A percentile compares a stretch with the other conserved stretches of the same genome.
Evolutionary conservation across 2,888 invertebrate species (phyloP).

Genomic region (Andricus quercusramuli): DNA sequence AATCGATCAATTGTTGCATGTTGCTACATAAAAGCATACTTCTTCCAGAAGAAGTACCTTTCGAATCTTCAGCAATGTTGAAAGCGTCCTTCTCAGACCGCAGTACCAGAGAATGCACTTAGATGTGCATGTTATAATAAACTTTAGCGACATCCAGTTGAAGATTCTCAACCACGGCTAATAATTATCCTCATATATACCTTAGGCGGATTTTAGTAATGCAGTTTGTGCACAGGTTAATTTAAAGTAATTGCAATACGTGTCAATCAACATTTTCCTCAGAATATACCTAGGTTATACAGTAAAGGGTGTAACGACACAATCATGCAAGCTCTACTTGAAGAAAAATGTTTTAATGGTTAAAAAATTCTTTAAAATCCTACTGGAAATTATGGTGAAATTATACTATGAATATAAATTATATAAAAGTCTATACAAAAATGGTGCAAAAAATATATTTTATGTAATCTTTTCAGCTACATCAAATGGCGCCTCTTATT

Average conservation of each 20-base stretch:
- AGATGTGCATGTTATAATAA: constrained; percentile 22
- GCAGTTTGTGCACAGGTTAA: not conserved
- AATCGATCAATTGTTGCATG: constrained; percentile 29
- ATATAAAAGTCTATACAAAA: too few species aligned
- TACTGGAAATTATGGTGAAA: too few species aligned
- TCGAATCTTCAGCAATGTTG: constrained; percentile 21
- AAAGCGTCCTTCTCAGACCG: constrained; percentile 32
- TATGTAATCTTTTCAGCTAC: too few species aligned
- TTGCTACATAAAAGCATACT: constrained; percentile 16
- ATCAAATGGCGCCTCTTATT: too few species aligned
- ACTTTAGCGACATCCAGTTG: constrained; percentile 26
- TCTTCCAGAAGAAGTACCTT: constrained; percentile 28
- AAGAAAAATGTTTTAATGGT: too few species aligned
- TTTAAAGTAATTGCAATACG: not conserved
- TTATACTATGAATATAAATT: too few species aligned
- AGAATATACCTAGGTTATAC: too few species aligned
- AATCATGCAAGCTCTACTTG: too few species aligned
- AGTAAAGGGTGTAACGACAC: too few species aligned
- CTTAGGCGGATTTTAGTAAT: not conserved
- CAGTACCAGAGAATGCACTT: constrained; percentile 31
- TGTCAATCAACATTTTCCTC: too few species aligned
- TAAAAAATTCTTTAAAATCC: too few species aligned
- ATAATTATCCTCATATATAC: constrained; percentile 1
- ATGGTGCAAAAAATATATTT: too few species aligned
- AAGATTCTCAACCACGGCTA: constrained; percentile 9